phyloP scores from a whole-genome alignment of 2,113 vertebrate species.

The Scopus umbretta region DNA sequence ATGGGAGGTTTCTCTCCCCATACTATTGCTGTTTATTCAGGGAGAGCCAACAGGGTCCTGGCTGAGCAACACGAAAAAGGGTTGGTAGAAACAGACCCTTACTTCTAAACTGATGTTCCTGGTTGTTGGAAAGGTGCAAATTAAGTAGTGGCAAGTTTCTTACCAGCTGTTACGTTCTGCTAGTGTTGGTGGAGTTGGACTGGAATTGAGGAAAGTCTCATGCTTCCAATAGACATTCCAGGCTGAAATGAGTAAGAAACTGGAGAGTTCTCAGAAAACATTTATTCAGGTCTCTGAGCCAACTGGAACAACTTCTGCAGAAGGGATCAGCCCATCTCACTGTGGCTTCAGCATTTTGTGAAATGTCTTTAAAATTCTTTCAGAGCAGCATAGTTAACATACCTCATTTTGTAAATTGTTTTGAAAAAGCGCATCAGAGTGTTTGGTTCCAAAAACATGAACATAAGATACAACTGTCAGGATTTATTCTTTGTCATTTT shows the following conservation, averaged over 20 bases:
- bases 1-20: background rate
- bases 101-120: background rate
- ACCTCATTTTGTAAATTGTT: background rate
- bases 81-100: background rate
- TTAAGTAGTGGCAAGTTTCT: background rate
- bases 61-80: rapidly evolving
- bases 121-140: background rate
- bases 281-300: background rate
- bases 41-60: background rate
- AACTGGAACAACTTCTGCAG: background rate
- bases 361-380: background rate
- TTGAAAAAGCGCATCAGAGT: background rate
- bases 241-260: constrained; percentile 50
- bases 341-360: background rate
- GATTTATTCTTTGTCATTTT: background rate
- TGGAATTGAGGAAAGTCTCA: background rate
- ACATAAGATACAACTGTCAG: background rate
- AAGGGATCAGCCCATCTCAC: background rate
- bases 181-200: background rate
- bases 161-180: background rate
- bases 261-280: background rate
- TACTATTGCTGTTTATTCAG: background rate
- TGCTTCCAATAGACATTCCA: background rate
- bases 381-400: background rate
- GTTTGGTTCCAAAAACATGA: background rate